Conservation (phyloP, 2,113 vertebrate species). For the Sigmodon hispidus region DNA sequence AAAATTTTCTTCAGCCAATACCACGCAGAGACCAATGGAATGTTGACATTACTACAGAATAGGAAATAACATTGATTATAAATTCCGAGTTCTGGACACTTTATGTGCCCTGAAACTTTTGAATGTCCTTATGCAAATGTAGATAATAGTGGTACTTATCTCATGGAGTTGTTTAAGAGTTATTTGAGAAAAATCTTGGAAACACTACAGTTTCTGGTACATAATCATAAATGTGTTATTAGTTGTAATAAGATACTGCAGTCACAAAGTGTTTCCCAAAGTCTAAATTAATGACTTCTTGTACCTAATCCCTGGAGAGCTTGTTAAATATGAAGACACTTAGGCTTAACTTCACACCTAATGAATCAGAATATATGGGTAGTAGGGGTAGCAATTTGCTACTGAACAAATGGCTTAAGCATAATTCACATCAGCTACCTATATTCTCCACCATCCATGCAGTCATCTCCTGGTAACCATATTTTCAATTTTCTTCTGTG, state of each 20-base stretch:
- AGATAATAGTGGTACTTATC: neutral
- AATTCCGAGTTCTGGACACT: neutral
- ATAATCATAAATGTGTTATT: constrained; percentile 60
- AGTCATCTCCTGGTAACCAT: neutral
- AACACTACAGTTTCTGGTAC: neutral
- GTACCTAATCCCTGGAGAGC: constrained; percentile 32
- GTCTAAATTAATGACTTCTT: constrained; percentile 60
- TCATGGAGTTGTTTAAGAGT: constrained; percentile 29
- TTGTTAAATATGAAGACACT: constrained; percentile 55
- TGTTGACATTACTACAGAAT: neutral
- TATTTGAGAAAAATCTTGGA: constrained; percentile 52
- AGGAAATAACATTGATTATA: neutral
- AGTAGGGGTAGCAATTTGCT: neutral
- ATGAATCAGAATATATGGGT: constrained; percentile 39
- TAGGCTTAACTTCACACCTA: neutral
- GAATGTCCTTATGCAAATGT: constrained; percentile 5
- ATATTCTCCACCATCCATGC: neutral
- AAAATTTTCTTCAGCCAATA: neutral
- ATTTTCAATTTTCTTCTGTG: neutral
- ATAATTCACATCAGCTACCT: neutral
- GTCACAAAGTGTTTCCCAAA: constrained; percentile 50
- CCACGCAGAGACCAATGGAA: neutral
- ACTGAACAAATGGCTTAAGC: neutral
- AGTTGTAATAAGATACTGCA: constrained; percentile 42
- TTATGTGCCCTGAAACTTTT: neutral